Evolutionary conservation across 2,797 vertebrate species (phyloP).

Genomic region (Lutra lutra): DNA sequence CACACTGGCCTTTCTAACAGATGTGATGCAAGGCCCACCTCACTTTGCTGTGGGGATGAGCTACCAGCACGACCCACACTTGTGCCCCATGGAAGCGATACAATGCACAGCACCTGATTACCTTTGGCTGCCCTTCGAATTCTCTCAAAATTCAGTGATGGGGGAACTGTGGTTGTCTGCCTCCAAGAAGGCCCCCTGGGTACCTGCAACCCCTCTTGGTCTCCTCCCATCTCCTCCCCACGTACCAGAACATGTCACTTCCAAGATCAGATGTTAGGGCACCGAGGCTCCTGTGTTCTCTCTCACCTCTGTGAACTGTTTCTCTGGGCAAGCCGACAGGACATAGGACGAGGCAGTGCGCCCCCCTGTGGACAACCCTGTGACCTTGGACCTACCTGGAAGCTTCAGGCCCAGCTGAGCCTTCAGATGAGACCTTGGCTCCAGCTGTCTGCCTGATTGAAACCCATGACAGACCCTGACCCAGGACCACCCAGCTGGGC

Average conservation of each 20-base stretch:
- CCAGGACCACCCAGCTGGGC: not conserved
- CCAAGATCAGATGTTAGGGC: not conserved
- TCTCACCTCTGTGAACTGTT: not conserved
- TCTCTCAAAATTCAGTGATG: not conserved
- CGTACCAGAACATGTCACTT: accelerated
- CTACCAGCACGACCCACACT: not conserved
- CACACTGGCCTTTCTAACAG: no score
- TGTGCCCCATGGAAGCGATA: accelerated
- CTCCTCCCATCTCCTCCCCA: no score
- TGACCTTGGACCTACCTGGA: no score
- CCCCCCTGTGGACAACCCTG: accelerated
- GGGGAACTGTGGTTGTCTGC: not conserved
- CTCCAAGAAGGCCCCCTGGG: accelerated
- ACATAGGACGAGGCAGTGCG: accelerated
- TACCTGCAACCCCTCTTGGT: not conserved
- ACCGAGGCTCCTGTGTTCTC: accelerated
- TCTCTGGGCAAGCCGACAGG: not conserved
- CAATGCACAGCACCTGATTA: accelerated
- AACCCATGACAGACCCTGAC: not conserved
- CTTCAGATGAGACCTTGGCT: not conserved
- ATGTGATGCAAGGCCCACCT: accelerated
- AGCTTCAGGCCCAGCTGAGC: not conserved
- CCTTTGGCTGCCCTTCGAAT: not conserved
- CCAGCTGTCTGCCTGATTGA: not conserved
- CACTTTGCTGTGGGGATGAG: not conserved